A percentile compares a stretch with the other conserved stretches of the same genome.
phyloP scores from a whole-genome alignment of 2,888 invertebrate genomes.

The Dasypogon diadema region DNA sequence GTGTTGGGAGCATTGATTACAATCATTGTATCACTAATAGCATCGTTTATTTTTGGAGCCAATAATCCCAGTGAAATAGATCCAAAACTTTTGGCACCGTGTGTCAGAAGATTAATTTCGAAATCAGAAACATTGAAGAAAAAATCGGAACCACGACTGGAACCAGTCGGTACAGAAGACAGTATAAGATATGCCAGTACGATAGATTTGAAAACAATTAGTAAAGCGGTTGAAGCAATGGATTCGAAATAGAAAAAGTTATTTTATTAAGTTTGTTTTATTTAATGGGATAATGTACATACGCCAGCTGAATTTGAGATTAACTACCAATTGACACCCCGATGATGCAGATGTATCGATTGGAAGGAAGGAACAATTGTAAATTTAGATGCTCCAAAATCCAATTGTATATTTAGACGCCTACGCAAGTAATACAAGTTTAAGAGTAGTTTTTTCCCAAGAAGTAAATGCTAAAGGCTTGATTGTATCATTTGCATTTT shows the following conservation, averaged over 20 bases:
- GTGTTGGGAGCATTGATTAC: constrained; percentile 73
- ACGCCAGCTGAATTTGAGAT: too few species aligned
- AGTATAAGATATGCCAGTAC: constrained; percentile 51
- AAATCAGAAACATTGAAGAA: not conserved
- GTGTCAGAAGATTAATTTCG: constrained; percentile 72
- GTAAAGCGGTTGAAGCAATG: constrained; percentile 5
- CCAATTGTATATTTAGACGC: too few species aligned
- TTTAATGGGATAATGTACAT: too few species aligned
- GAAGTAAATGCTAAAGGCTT: too few species aligned
- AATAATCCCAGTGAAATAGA: constrained; percentile 72
- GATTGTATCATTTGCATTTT: too few species aligned
- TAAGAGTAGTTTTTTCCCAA: too few species aligned
- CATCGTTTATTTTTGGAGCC: constrained; percentile 71
- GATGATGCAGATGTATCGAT: too few species aligned
- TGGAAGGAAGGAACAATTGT: too few species aligned
- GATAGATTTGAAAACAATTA: constrained; percentile 51
- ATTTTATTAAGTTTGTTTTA: not conserved
- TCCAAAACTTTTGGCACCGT: constrained; percentile 77
- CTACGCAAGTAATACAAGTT: too few species aligned
- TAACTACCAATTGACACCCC: too few species aligned
- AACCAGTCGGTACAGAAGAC: constrained; percentile 56
- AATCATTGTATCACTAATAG: constrained; percentile 71
- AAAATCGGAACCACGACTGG: constrained; percentile 44
- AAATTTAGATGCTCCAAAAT: too few species aligned
- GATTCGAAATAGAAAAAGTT: not conserved